A percentile compares a stretch with the other conserved stretches of the same genome.
These are phyloP conservation scores for Micrasema longulum DNA, from an alignment of 1,140 invertebrate genomes.

Conservation along the genomic window DNA sequence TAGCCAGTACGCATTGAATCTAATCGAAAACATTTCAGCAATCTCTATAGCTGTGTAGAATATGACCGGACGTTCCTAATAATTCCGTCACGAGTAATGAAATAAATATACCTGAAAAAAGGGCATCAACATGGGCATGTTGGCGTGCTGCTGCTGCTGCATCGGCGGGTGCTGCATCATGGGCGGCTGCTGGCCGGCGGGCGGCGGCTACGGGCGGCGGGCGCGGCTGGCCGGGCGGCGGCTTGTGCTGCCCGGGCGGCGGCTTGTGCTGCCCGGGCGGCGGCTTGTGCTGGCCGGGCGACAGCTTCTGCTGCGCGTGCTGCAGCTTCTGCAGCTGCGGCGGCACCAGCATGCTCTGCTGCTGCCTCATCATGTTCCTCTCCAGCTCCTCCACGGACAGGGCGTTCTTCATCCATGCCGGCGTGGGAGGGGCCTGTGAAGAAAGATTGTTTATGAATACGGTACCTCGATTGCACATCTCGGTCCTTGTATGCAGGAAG, in stretches of 20 bases:
- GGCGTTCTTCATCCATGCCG: slow-evolving; percentile 61
- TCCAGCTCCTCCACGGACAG: slow-evolving; percentile 66
- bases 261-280: too few relatives aligned
- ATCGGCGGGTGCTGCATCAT: slow-evolving; percentile 56
- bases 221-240: too few relatives aligned
- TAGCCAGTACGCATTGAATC: too few relatives aligned
- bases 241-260: too few relatives aligned
- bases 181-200: slow-evolving; percentile 63
- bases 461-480: too few relatives aligned
- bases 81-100: too few relatives aligned
- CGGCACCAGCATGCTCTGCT: slow-evolving; percentile 41
- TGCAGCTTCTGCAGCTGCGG: slow-evolving; percentile 60
- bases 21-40: too few relatives aligned
- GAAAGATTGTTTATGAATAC: too few relatives aligned
- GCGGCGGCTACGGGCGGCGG: too few relatives aligned
- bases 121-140: slow-evolving; percentile 49
- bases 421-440: slow-evolving; percentile 30
- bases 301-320: slow-evolving; percentile 64
- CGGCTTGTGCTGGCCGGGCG: slow-evolving; percentile 58
- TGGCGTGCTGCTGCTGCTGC: slow-evolving; percentile 46
- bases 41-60: too few relatives aligned
- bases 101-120: slow-evolving; percentile 41
- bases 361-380: slow-evolving; percentile 61
- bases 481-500: too few relatives aligned
- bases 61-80: too few relatives aligned